These are phyloP conservation scores for Trichomalopsis sarcophagae DNA, from an alignment of 1,140 invertebrate genomes.

Conservation along the genomic window DNA sequence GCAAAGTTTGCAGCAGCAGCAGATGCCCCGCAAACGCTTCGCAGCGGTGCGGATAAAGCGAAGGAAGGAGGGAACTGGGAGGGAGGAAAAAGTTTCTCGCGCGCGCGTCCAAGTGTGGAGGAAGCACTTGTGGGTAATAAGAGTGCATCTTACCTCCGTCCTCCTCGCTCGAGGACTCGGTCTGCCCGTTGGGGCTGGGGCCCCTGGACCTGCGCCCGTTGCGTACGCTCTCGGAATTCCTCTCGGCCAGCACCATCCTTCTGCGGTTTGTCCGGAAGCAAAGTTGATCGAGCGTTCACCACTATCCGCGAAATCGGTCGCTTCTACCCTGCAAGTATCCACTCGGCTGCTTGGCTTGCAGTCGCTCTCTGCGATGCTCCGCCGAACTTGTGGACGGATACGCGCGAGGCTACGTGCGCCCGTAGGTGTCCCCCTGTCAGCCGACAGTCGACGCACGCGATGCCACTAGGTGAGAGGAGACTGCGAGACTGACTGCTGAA, in stretches of 20 bases:
- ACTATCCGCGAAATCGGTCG: background rate
- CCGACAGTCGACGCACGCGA: background rate
- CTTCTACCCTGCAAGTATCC: background rate
- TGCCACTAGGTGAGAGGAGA: background rate
- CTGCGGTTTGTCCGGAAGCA: too few species aligned
- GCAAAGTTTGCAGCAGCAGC: background rate
- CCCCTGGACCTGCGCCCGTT: constrained; percentile 91
- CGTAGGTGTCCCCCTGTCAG: constrained; percentile 58
- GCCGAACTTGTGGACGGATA: background rate
- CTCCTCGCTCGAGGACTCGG: constrained; percentile 87
- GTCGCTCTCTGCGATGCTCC: background rate
- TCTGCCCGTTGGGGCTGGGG: constrained; percentile 91
- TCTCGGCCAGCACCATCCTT: constrained; percentile 90
- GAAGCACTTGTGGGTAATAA: background rate
- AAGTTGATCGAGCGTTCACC: too few species aligned
- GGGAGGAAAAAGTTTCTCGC: constrained; percentile 12
- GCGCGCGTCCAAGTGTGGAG: background rate
- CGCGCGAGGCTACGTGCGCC: constrained; percentile 60
- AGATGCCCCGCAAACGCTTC: background rate
- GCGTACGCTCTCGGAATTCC: constrained; percentile 85
- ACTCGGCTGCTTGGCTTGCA: background rate
- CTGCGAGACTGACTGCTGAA: too few species aligned
- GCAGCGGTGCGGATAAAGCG: background rate
- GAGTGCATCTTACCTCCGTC: constrained; percentile 81
- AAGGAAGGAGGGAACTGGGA: background rate